Conservation (phyloP, 2,888 invertebrate species). For the Troides oblongomaculatus region DNA sequence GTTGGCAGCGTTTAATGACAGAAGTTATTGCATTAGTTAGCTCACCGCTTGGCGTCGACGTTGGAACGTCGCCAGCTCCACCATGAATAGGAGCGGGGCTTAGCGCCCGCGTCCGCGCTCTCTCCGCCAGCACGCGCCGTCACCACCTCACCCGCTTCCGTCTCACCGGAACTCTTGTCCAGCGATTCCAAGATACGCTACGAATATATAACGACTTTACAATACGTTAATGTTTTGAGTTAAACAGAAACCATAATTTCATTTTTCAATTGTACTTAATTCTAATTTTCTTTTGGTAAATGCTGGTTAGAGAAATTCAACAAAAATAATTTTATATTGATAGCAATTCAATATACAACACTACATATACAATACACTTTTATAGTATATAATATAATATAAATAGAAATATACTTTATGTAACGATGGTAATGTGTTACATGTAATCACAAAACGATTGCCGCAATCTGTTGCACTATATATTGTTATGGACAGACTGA, state of each 20-base stretch:
- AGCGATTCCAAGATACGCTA: slow-evolving; percentile 66
- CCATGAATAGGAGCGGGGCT: slow-evolving; percentile 81
- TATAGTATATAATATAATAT: no score
- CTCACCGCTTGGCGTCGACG: slow-evolving; percentile 59
- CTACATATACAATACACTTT: no score
- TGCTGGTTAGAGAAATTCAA: no score
- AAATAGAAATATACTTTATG: no score
- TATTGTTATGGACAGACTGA: no score
- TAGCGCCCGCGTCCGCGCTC: slow-evolving; percentile 49
- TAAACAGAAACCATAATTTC: background rate
- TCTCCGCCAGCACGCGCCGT: slow-evolving; percentile 37
- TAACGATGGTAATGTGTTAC: no score
- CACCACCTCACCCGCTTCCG: slow-evolving; percentile 41
- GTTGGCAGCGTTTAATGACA: slow-evolving; percentile 20
- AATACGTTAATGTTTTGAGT: background rate
- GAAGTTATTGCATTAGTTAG: slow-evolving; percentile 2
- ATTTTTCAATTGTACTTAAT: no score
- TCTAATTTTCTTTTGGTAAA: no score
- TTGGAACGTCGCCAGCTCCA: slow-evolving; percentile 84
- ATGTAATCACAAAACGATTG: no score
- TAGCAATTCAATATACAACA: no score
- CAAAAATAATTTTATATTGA: no score
- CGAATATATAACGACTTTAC: background rate
- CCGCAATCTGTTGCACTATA: no score
- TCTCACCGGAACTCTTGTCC: slow-evolving; percentile 62